Base-by-base conservation (phyloP, 1,140 invertebrate genomes). In the Penaeus indicus region DNA sequence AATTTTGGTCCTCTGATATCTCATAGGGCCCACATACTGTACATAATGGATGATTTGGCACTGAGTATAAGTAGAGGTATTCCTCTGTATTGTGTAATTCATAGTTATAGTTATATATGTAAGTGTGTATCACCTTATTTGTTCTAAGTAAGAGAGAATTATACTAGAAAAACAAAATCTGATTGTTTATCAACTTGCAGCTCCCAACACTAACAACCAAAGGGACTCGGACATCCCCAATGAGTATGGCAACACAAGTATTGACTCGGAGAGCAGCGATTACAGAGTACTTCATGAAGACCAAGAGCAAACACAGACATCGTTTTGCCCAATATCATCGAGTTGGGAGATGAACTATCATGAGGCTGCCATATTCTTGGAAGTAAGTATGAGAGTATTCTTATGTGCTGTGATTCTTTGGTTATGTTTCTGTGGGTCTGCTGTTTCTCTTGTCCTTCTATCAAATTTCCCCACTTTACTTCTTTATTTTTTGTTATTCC, bases 271-370 rank as follows among this genome's bases (percentile, higher is more conserved):
- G 11, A 69, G 63, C n/a, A 64, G 62, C 25, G n/a, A 42, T 18
- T 86, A 85, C 47, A 69, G 61, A 63, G 72, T 77, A 54, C 75
- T 85, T 22, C 61, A 72, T 42, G 64, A 79, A 25, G 27, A 21
- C 47, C 60, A 25, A 10, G n/a, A 21, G 10, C 5, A 27, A 1
- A 60, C 83, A 38, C 38, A 27, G 2, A 60, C 83, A 38, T 25
- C 86, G 25, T 8, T 32, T 32, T 25, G 10, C n/a, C 63, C 13
- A 32, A 47, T 83, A 22, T n/a, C 67, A 2, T 79, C 64, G 60
- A 88, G 85, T 22, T 97, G 97, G 97, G 95, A 96, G 92, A 96
- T 97, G 95, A 97, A 97, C 93, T 98, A 97, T 93, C 96, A 97
- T 92, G 97, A 98, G 92, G 96, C 97, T 72, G 96, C 97, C 81